Evolutionary conservation across 2,888 invertebrate species (phyloP).

Genomic region (Anaspis maculata): DNA sequence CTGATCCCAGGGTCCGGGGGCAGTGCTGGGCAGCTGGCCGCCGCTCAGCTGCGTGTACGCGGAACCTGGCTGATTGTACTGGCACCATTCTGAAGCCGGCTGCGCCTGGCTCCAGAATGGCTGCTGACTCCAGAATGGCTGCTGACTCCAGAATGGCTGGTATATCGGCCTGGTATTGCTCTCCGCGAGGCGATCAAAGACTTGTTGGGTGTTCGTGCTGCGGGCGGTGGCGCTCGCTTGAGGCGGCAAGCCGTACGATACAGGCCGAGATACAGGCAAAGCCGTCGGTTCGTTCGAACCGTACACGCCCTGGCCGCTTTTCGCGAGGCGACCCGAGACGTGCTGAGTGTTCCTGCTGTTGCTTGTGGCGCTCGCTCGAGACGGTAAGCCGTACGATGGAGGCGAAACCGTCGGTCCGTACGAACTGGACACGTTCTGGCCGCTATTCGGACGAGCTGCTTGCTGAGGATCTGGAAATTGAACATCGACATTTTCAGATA

Average conservation of each 20-base stretch:
- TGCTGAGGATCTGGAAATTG: slow-evolving; percentile 47
- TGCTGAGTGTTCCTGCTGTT: slow-evolving; percentile 48
- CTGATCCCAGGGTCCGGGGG: slow-evolving; percentile 28
- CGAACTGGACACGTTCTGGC: slow-evolving; percentile 60
- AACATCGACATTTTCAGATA: no score
- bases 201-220: no score
- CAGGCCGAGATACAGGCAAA: no score
- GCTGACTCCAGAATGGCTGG: slow-evolving; percentile 61
- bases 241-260: no score
- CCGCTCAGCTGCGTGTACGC: slow-evolving; percentile 73
- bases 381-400: slow-evolving; percentile 53
- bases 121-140: slow-evolving; percentile 60
- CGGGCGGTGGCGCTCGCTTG: no score
- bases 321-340: slow-evolving; percentile 57
- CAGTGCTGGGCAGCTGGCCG: slow-evolving; percentile 40
- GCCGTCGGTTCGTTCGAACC: no score
- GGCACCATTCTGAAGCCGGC: slow-evolving; percentile 63
- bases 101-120: slow-evolving; percentile 55
- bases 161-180: slow-evolving; percentile 61
- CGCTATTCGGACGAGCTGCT: slow-evolving; percentile 57
- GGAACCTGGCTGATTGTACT: slow-evolving; percentile 60
- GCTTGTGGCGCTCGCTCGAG: slow-evolving; percentile 53
- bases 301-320: no score
- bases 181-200: no score
- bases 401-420: slow-evolving; percentile 75